Evolutionary conservation across 1,140 invertebrate genomes (phyloP).

Genomic region (Philotrypesis tridentata): DNA sequence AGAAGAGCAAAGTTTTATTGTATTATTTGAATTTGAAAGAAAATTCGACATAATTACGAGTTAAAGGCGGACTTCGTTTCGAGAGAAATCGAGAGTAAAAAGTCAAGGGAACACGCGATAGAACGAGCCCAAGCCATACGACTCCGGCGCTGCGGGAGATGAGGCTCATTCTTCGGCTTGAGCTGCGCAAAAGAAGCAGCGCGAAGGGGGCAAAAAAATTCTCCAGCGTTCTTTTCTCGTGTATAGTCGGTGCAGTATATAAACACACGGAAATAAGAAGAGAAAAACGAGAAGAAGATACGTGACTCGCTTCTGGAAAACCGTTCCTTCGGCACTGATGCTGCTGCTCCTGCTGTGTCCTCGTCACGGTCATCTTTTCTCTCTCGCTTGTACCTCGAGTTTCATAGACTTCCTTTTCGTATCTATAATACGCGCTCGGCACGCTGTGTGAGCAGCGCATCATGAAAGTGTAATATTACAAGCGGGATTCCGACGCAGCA

Average conservation of each 20-base stretch:
- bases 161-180: neutral
- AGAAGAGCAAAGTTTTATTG: slow-evolving; percentile 43
- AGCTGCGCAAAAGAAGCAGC: neutral
- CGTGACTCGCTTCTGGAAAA: slow-evolving; percentile 43
- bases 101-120: neutral
- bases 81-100: neutral
- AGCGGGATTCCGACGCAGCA: neutral
- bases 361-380: slow-evolving; percentile 27
- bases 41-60: neutral
- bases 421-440: neutral
- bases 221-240: neutral
- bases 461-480: slow-evolving; percentile 35
- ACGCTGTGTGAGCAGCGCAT: neutral
- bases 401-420: neutral
- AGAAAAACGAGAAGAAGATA: neutral
- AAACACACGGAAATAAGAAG: neutral
- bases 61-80: neutral
- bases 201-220: slow-evolving; percentile 16
- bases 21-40: neutral
- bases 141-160: no score
- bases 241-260: no score
- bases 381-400: neutral
- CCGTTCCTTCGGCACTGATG: neutral
- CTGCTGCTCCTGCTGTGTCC: no score
- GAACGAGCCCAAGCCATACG: neutral